Base-by-base conservation (phyloP, 2,888 invertebrate genomes). In the Ennomos erosarius region DNA sequence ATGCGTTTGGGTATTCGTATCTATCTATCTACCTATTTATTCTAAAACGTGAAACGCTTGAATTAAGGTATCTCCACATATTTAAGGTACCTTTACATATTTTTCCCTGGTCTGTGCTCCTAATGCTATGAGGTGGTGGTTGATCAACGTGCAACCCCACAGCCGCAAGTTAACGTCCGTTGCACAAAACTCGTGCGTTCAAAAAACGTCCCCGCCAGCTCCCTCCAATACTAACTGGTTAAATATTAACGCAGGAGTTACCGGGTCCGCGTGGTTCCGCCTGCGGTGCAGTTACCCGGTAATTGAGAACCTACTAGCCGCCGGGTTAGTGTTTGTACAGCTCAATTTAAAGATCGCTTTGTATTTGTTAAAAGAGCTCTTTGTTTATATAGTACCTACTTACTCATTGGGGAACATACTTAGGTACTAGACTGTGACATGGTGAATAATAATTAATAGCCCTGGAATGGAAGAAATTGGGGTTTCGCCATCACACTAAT, bases 191-290 rank as follows among this genome's bases (percentile, higher is more conserved):
- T 8, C 46, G 36, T 33, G 42, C 39, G 33, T 34, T 38, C 55
- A 52, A 55, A 57, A 49, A 48, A 53, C 54, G 51, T 38, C 53
- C 46, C 46, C 54, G 51, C 36, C 53, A 46, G 36, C 46, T 51
- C 53, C 53, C 59, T 55, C 50, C 55, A 59, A 55, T 59, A 55
- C 51, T 47, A 51, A 16, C 40, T 52, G n/a, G 35, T 75, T 84
- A 75, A 86, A 84, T 84, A 86, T 84, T 87, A 77, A 85, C 79
- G 73, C 66, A 67, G 74, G 78, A 79, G 86, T 85, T 85, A 86
- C 82, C 74, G 79, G 55, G 38, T 74, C 73, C 71, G 71, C 66
- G 73, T 72, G 76, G 72, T 76, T 79, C 78, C 75, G 72, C 76
- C 72, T 63, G 63, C 69, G 74, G 73, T 76, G 78, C 79, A 80